phyloP scores from a whole-genome alignment of 2,113 vertebrate genomes.

The Corythoichthys intestinalis region DNA sequence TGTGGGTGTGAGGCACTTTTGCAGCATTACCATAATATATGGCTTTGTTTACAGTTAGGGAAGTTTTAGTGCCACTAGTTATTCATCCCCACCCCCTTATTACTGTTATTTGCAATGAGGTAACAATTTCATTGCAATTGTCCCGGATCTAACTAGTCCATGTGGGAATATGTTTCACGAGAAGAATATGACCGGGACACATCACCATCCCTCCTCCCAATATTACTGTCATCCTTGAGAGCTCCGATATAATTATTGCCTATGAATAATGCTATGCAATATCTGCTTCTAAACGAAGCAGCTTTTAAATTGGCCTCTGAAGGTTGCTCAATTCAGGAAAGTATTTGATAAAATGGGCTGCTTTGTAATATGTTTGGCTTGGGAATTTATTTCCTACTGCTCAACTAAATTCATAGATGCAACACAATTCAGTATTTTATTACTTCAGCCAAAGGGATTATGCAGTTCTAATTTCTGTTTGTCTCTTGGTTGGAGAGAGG shows the following conservation, averaged over 20 bases:
- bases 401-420: neutral
- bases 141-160: slow-evolving; percentile 82
- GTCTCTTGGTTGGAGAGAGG: neutral
- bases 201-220: slow-evolving; percentile 80
- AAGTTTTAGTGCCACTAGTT: slow-evolving; percentile 55
- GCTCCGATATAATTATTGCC: slow-evolving; percentile 79
- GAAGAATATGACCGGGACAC: slow-evolving; percentile 80
- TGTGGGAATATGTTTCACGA: slow-evolving; percentile 81
- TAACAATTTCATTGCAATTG: slow-evolving; percentile 86
- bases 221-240: slow-evolving; percentile 85
- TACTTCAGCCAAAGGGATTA: neutral
- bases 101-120: slow-evolving; percentile 79
- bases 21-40: slow-evolving; percentile 63
- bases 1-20: slow-evolving; percentile 35
- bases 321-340: slow-evolving; percentile 57
- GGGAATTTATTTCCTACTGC: slow-evolving; percentile 38
- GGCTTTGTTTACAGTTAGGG: slow-evolving; percentile 56
- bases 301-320: slow-evolving; percentile 63
- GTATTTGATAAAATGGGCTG: slow-evolving; percentile 61
- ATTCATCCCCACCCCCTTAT: slow-evolving; percentile 79
- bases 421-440: slow-evolving; percentile 1
- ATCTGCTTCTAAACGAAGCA: slow-evolving; percentile 69
- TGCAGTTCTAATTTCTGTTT: neutral
- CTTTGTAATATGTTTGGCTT: slow-evolving; percentile 51
- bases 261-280: slow-evolving; percentile 77